Base-by-base conservation (phyloP, 2,113 vertebrate genomes). In the Gulo gulo region DNA sequence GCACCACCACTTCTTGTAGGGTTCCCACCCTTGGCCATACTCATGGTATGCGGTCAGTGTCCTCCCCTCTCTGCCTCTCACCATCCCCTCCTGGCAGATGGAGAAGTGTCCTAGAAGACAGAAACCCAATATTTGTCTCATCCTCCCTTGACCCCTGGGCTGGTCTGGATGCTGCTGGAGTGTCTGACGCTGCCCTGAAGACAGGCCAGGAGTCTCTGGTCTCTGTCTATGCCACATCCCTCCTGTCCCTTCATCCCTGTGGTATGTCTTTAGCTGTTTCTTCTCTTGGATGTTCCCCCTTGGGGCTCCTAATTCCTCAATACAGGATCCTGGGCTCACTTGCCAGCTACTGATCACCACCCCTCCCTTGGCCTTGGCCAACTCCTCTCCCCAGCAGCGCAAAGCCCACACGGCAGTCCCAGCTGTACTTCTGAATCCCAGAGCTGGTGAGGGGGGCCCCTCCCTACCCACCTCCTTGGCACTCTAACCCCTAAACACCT, bases 1-100 rank as follows among this genome's bases (percentile, higher is more conserved):
- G n/a, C 96, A 94, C 91, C 91, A 92, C 88, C 91, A 95, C 42
- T 94, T 97, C 13, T 2, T 2, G 8, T 92, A 50, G 10, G 6
- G 2, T 59, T 42, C 45, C 50, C 74, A 88, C 6, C 0, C 71
- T 26, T 6, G 24, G 71, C 23, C 11, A 26, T 74, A 74, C 39
- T 14, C 39, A 74, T 13, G 15, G 39, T 24, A 8, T 4, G 23
- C 1, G 5, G 39, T 45, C 71, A 42, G 39, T 26, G 71, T 45
- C 21, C 39, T 39, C 23, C 39, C 23, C 2, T 15, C 23, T 14
- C 23, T 42, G 39, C 71, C 71, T 42, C 39, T 74, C 39, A 26
- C 39, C 1, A 1, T 6, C 26, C 7, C 4, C 7, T 47, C 26
- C 26, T 78, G 26, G 7, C 13, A 47, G 57, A 18, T 0, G 65